Base-by-base conservation (phyloP, 2,888 invertebrate species). In the Rotaria socialis region DNA sequence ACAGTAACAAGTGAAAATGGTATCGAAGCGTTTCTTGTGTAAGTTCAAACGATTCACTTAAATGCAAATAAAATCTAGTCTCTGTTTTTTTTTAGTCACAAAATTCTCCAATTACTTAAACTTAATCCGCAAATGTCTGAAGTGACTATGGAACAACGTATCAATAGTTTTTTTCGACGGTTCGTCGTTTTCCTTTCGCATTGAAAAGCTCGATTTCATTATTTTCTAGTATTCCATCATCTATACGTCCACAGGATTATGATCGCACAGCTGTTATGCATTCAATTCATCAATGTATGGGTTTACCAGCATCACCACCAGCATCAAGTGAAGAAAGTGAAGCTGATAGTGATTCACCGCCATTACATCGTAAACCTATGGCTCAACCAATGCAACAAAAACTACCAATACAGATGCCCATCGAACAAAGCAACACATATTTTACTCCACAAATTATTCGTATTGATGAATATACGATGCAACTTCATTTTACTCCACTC, bases 101-200 rank as follows among this genome's bases (percentile, higher is more conserved):
- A 60, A 60, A 60, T 60, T 60, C 60, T 60, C 27, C 60, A 60
- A 60, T 60, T 60, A 60, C 27, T 60, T 14, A 60, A 60, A 60
- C 10, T 60, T 10, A 60, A 60, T 60, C 60, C 60, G 14, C 60
- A 60, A 60, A 60, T 60, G 14, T 60, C 60, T 60, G 27, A 27
- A 10, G 10, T 60, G 14, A n/a, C 16, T 27, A 27, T 60, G 14
- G 60, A 60, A 27, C 60, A 60, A 60, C 60, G 60, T 60, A 10
- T 60, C 14, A 60, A 16, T 60, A n/a, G 27, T 27, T 60, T 60
- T 60, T 60, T 60, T 60, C 60, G 60, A 60, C 60, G 60, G 60
- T 60, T 60, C 3, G 27, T n/a, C 27, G 27, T 60, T 24, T 47
- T 11, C 11, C 11, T 7, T 52, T 3, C 19, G 14, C 10, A 56